Evolutionary conservation across 2,888 invertebrate species (phyloP), one percentile per base, ranked within the genome.

Genomic region (Tubulanus polymorphus): DNA sequence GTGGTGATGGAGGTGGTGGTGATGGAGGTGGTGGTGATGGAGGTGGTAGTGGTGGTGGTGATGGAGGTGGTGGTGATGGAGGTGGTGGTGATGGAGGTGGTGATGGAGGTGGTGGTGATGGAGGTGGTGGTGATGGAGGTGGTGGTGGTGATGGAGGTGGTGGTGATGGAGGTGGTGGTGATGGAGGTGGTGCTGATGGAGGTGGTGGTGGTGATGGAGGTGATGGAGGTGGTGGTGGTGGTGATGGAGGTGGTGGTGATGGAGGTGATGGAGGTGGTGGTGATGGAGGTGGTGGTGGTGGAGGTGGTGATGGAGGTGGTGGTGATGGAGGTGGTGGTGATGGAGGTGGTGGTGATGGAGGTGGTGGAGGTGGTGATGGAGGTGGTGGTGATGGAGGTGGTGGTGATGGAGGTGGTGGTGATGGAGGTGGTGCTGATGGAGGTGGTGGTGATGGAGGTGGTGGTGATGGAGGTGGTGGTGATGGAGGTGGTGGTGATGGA

Each of bases 221-320:
- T n/a, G n/a, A n/a, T n/a, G 23, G 51, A 12, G 25, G 37, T 10
- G 23, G 41, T 10, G 27, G 37, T 10, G 27, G 51, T 10, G 25
- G 41, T 10, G 23, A 37, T 18, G 27, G 37, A n/a, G 71, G 55
- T 66, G 70, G 59, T 74, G 71, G 57, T n/a, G n/a, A n/a, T n/a
- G n/a, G n/a, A n/a, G n/a, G n/a, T n/a, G n/a, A n/a, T n/a, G n/a
- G n/a, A n/a, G 30, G 53, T 54, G 64, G 79, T 82, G 26, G 80
- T 83, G 73, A 81, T 29, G 80, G 84, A 41, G 81, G 82, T 79
- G 81, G 61, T 62, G 57, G 80, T 82, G 67, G 67, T 84, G 6
- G 54, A 50, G 27, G 59, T 59, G 69, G 20, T 83, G 72, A 29
- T 82, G 81, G 48, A 82, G 82, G 55, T 79, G 75, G 77, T 30